Base-by-base conservation (phyloP, 2,888 invertebrate species). In the Luperina nickerlii region DNA sequence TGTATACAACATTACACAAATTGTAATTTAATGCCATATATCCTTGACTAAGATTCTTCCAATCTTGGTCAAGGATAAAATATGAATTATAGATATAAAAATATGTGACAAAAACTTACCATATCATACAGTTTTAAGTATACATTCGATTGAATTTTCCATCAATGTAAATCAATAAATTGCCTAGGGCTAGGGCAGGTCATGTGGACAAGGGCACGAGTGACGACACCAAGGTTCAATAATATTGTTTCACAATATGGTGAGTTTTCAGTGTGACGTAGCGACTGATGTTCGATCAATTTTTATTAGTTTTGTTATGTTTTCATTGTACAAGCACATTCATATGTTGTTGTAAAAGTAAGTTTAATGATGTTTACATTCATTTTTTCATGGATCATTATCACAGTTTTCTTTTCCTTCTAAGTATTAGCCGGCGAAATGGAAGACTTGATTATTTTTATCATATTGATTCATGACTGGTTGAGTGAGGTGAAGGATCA, bases 171-270 rank as follows among this genome's bases (percentile, higher is more conserved):
- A 82, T 82, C 82, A 73, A 82, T 82, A 82, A 65, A 60, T 38
- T 75, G 76, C 85, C 78, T 82, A 82, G 76, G 81, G 63, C 86
- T 85, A 76, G 75, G 83, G 63, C 72, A 72, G 60, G 84, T 79
- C 84, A n/a, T 79, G 65, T 60, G 68, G 27, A 69, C 79, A 82
- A 82, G 82, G 84, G 51, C 79, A 68, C 45, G 32, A 45, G 27
- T 67, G 78, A 82, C 83, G 70, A 62, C 45, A 77, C 45, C 38
- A 48, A 51, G 38, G 45, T 83, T 74, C 48, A 62, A 67, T 27
- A 62, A 60, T 60, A 82, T 76, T 66, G 73, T 38, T 57, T 38
- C 20, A 78, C 24, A 57, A 18, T 60, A 65, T 42, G 42, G 27
- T 48, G 32, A 38, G 45, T 77, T 78, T 83, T 68, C 62, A 83